These are phyloP conservation scores for Lapara coniferarum DNA, from an alignment of 2,888 invertebrate genomes.

Conservation along the genomic window DNA sequence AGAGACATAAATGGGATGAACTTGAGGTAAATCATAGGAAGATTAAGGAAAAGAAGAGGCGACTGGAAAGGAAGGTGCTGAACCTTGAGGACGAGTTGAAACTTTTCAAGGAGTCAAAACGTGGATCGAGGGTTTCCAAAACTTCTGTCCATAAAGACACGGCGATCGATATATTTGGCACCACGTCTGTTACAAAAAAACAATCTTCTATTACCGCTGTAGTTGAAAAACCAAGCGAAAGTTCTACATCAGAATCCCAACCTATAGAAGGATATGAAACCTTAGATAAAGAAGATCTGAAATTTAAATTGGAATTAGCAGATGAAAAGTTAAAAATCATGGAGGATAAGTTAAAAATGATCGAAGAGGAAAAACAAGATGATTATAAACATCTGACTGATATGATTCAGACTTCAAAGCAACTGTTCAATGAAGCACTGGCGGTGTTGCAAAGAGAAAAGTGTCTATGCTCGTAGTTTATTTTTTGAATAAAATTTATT, in stretches of 20 bases:
- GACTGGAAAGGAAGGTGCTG: conserved; percentile 60
- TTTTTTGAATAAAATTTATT: conserved; percentile 37
- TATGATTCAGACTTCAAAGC: conserved; percentile 83
- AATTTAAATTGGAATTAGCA: conserved; percentile 83
- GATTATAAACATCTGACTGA: conserved; percentile 82
- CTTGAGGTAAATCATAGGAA: conserved; percentile 82
- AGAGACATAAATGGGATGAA: conserved; percentile 83
- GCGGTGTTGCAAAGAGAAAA: conserved; percentile 72
- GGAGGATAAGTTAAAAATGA: conserved; percentile 85
- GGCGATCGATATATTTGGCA: conserved; percentile 43
- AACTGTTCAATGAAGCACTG: conserved; percentile 81
- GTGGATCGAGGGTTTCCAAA: conserved; percentile 60
- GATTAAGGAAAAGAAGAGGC: conserved; percentile 78
- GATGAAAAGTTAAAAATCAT: conserved; percentile 87
- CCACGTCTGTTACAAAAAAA: conserved; percentile 49
- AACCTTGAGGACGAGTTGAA: conserved; percentile 60
- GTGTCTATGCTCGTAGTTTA: conserved; percentile 63
- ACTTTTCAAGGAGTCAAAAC: conserved; percentile 54
- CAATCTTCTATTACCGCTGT: conserved; percentile 55
- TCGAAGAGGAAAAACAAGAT: conserved; percentile 85
- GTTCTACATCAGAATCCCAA: conserved; percentile 55
- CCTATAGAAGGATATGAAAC: conserved; percentile 53
- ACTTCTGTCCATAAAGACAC: conserved; percentile 53
- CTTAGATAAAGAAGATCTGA: conserved; percentile 70
- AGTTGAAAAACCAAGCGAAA: conserved; percentile 60